Percentiles rank a stretch among this genome's conserved stretches.
Evolutionary conservation across 2,888 invertebrate genomes (phyloP).

Genomic region (Netelia virgata): DNA sequence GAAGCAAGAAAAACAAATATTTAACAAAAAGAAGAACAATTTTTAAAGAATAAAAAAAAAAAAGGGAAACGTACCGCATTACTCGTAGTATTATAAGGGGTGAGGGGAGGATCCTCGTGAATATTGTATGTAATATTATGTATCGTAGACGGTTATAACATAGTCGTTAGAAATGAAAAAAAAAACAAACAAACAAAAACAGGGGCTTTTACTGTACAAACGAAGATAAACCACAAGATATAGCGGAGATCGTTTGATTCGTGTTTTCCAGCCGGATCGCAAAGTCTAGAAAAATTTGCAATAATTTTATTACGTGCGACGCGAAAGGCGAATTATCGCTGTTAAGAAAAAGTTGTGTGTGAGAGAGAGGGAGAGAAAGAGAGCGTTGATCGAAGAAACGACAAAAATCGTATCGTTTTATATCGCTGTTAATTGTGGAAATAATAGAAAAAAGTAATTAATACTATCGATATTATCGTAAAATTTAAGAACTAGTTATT

Average conservation of each 20-base stretch:
- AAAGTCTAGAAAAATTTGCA: slow-evolving; percentile 54
- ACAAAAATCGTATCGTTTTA: slow-evolving; percentile 7
- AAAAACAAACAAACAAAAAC: slow-evolving; percentile 21
- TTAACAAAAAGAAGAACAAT: slow-evolving; percentile 24
- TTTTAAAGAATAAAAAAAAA: slow-evolving; percentile 8
- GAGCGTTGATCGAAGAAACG: slow-evolving; percentile 38
- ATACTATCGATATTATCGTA: slow-evolving; percentile 50
- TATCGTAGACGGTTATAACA: slow-evolving; percentile 25
- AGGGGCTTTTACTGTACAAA: slow-evolving; percentile 64
- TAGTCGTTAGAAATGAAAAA: slow-evolving; percentile 39
- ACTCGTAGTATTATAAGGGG: slow-evolving; percentile 53
- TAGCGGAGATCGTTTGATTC: slow-evolving; percentile 25
- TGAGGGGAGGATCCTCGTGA: slow-evolving; percentile 56
- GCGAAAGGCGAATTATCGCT: not conserved
- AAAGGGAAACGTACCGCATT: slow-evolving; percentile 45
- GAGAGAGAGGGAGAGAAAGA: not conserved
- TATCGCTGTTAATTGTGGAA: slow-evolving; percentile 29
- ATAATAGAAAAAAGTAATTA: not conserved
- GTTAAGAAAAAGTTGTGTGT: not conserved
- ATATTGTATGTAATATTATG: slow-evolving; percentile 52
- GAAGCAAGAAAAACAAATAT: not conserved
- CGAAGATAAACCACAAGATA: slow-evolving; percentile 21
- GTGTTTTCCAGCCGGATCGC: slow-evolving; percentile 28
- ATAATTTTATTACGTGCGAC: slow-evolving; percentile 60
- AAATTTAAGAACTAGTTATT: slow-evolving; percentile 58